Base-by-base conservation (phyloP, 1,140 invertebrate genomes). In the Camponotus vicinus region DNA sequence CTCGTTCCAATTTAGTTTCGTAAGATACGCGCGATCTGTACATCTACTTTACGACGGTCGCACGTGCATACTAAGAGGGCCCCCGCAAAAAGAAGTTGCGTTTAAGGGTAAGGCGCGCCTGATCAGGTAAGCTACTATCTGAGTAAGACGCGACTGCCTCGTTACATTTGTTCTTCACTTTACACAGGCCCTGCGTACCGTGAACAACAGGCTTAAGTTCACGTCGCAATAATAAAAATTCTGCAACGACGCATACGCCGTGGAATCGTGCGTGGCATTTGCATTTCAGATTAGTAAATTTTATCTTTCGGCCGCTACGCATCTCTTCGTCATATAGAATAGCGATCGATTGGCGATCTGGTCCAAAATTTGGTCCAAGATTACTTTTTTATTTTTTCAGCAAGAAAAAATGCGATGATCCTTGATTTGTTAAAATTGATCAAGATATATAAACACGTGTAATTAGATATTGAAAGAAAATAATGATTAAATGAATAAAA, bases 21-120 rank as follows among this genome's bases (percentile, higher is more conserved):
- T 87, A 90, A 90, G 89, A 91, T 91, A 91, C 89, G 90, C 90
- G 87, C 90, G 90, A 91, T 90, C 89, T 82, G 87, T 89, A 77
- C 90, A 77, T 89, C 89, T 90, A 91, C 85, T 91, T 91, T 91
- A 90, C 90, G 90, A 87, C 75, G 85, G 64, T 88, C 69, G 89
- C 87, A 76, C 86, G 86, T 77, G 87, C 89, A 88, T 90, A 82
- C 89, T 82, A 82, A 90, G 59, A 77, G 78, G 69, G 71, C 89
- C 77, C 55, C 77, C 64, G 88, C 77, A 87, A 90, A 90, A 89
- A 88, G 83, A 90, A 61, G 80, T 76, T 63, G 57, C 73, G 82
- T 77, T 83, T 59, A 77, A 75, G 86, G 78, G 90, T 86, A 84
- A 88, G 89, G 79, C 89, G 80, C 80, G 90, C 52, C 83, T 85